These are phyloP conservation scores for Elaphurus davidianus DNA, from an alignment of 2,113 vertebrate species.

Conservation along the genomic window DNA sequence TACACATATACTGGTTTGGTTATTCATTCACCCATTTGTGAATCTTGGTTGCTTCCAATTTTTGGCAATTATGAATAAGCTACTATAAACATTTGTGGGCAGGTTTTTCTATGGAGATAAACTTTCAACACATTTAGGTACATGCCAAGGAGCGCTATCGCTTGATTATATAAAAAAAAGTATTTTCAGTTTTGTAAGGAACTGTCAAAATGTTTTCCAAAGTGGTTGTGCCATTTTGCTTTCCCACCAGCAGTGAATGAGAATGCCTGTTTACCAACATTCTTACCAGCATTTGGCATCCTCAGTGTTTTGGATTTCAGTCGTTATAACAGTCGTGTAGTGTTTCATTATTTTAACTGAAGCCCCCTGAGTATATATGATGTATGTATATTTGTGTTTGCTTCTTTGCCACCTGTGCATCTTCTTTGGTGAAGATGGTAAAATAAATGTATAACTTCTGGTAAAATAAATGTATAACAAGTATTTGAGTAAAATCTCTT, in stretches of 20 bases:
- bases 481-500: background rate
- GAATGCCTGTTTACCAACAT: background rate
- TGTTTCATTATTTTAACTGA: background rate
- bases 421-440: background rate
- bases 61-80: background rate
- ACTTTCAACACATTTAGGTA: background rate
- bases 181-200: background rate
- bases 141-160: background rate
- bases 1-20: background rate
- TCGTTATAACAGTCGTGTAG: background rate
- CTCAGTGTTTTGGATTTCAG: background rate
- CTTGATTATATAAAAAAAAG: background rate
- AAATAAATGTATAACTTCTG: background rate
- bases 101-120: background rate
- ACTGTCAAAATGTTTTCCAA: background rate
- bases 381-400: background rate
- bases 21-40: background rate
- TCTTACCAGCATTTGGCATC: background rate
- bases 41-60: background rate
- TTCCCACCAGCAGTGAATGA: background rate
- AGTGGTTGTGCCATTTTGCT: background rate
- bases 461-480: background rate
- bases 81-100: background rate
- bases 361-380: background rate
- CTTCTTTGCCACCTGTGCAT: background rate